Base-by-base conservation (phyloP, 2,113 vertebrate genomes). In the Salvator merianae region DNA sequence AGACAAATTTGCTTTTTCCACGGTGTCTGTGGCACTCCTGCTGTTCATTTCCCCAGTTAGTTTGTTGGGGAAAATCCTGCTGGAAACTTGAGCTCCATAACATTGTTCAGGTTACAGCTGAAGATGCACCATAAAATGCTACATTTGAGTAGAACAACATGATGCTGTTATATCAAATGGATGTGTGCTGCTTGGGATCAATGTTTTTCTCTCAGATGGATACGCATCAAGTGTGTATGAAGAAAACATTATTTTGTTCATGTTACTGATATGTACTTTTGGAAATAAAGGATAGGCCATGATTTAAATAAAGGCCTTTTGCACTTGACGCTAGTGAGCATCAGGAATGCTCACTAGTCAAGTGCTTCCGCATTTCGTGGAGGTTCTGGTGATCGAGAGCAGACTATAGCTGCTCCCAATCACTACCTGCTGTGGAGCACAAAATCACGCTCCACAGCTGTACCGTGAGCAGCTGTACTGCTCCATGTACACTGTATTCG, bases 101-200 rank as follows among this genome's bases (percentile, higher is more conserved):
- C 66, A 32, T 34, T 72, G 50, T 71, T 7, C 34, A 87, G 24
- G 40, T 28, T 53, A 8, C 34, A 47, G 73, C 32, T 79, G 72
- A 28, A 43, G 66, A 65, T 22, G 8, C 0, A 4, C 66, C 83
- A 72, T 18, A 38, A 76, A 0, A 0, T 22, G 20, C 0, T 1
- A 1, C 22, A 12, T 13, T 1, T 1, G 26, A 0, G 0, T 24
- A 72, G 5, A 47, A 30, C 76, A n/a, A 0, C 0, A 71, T 20
- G 32, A 53, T 30, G 13, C 34, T 43, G 20, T 5, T 22, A 1
- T 53, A 13, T 2, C 73, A 63, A 72, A 53, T 84, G 50, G 16
- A 28, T 82, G n/a, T 20, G 38, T n/a, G 38, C 32, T 9, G 5
- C 3, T 14, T 1, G 28, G 5, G 0, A 3, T 53, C 28, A 0